These are phyloP conservation scores for Drosophila bifasciata DNA, from an alignment of 1,140 invertebrate genomes.

Conservation along the genomic window DNA sequence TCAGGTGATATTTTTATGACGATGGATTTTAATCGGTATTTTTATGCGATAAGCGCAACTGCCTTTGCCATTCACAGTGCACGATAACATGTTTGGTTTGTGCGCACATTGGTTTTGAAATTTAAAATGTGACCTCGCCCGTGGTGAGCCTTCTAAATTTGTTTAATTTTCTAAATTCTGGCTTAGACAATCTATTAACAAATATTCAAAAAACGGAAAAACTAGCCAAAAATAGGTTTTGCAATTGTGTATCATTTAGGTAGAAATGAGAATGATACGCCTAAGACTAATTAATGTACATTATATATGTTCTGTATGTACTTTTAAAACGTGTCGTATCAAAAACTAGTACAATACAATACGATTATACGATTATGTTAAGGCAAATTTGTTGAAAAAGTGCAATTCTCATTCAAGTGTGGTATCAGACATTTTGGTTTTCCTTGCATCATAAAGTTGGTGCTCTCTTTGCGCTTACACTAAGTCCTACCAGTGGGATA, in stretches of 20 bases:
- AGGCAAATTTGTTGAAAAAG: slow-evolving; percentile 54
- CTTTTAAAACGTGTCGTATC: slow-evolving; percentile 51
- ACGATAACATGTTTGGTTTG: too few species aligned
- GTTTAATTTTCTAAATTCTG: slow-evolving; percentile 5
- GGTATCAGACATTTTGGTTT: slow-evolving; percentile 45
- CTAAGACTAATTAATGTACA: too few species aligned
- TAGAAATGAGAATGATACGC: too few species aligned
- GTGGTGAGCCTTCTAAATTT: neutral
- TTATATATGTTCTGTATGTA: neutral
- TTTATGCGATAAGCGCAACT: too few species aligned
- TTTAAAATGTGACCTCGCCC: neutral
- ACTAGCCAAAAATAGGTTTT: slow-evolving; percentile 44
- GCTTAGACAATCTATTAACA: slow-evolving; percentile 21
- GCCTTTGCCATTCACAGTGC: too few species aligned
- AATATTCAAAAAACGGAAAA: slow-evolving; percentile 28
- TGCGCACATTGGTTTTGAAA: neutral
- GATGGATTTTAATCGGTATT: too few species aligned
- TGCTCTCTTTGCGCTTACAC: slow-evolving; percentile 26
- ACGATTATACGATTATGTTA: slow-evolving; percentile 54
- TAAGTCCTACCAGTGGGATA: neutral
- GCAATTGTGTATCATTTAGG: slow-evolving; percentile 18
- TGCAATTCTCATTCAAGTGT: slow-evolving; percentile 18
- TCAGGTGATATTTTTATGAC: too few species aligned
- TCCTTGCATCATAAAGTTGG: slow-evolving; percentile 31
- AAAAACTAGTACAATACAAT: slow-evolving; percentile 46